Base-by-base conservation (phyloP, 1,140 invertebrate species). In the Solenopsis fugax region DNA sequence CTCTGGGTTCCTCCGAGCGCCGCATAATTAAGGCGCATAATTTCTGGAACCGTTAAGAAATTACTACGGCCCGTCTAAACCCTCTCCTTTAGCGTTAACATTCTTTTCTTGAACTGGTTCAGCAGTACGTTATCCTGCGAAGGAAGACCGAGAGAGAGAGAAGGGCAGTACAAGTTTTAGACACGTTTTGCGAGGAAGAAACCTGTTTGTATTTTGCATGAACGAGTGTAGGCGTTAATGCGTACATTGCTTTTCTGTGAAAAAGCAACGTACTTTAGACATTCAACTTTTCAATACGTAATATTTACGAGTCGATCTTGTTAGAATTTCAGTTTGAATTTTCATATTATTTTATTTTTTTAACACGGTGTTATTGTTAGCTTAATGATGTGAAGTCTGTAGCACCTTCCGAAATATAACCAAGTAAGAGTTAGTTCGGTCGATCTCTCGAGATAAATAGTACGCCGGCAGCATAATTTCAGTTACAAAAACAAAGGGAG, bases 31-130 rank as follows among this genome's bases (percentile, higher is more conserved):
- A 77, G 58, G 56, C 75, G 80, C 85, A 58, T 87, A 90, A 89
- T 91, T 90, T 89, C 75, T 87, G 48, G 52, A 87, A 91, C 78
- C 89, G 87, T 91, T 90, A 89, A 91, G 85, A 89, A 91, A 90
- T 90, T 87, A 82, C 78, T 82, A 58, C 75, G 64, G 64, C 13
- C 50, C 60, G 29, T 67, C 73, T 34, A 29, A 21, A n/a, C 34
- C 45, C 12, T 24, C 45, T 13, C 60, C 21, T 4, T 12, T 52
- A n/a, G 58, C 37, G 48, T 67, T 52, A 29, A 69, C 77, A 56
- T 89, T 87, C 65, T 87, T 84, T 90, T 89, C 85, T 77, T 34
- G 72, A 90, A 89, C 71, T 90, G 88, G 89, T 90, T 89, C 77
- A 87, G 82, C 87, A 50, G 76, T 77, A 82, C 37, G 64, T 18